These are phyloP conservation scores for Mastomys coucha DNA, from an alignment of 2,113 vertebrate genomes.

Conservation along the genomic window DNA sequence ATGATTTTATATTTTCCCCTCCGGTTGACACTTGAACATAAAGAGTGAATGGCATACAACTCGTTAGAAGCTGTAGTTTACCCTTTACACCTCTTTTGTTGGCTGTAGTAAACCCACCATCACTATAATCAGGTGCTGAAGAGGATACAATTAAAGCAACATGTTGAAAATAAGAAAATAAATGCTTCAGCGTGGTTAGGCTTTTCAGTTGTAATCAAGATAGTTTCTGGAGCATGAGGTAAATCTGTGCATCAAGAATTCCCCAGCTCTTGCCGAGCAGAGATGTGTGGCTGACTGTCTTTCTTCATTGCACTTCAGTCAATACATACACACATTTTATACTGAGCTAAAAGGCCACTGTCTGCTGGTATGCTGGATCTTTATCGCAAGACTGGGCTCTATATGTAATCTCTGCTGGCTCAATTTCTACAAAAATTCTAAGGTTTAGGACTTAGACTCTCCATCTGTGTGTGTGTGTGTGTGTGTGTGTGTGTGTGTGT, in stretches of 20 bases:
- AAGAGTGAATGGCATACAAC: conserved; percentile 64
- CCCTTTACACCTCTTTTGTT: conserved; percentile 17
- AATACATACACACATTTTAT: neutral
- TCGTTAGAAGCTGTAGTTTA: conserved; percentile 73
- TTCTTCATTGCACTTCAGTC: neutral
- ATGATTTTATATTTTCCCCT: conserved; percentile 10
- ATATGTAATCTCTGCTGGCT: neutral
- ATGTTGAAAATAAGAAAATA: conserved; percentile 49
- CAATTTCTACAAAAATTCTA: neutral
- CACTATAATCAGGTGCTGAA: neutral
- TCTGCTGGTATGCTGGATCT: neutral
- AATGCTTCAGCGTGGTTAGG: neutral
- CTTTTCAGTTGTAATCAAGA: conserved; percentile 42
- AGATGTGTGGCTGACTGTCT: neutral
- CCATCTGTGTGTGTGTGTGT: neutral
- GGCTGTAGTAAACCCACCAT: neutral
- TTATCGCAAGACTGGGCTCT: neutral
- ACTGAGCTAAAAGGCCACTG: neutral
- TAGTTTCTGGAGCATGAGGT: neutral
- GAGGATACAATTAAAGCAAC: conserved; percentile 49
- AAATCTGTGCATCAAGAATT: neutral
- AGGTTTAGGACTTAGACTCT: neutral
- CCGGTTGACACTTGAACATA: conserved; percentile 33
- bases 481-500: neutral
- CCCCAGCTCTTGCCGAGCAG: neutral